A percentile compares a stretch with the other conserved stretches of the same genome.
phyloP scores from a whole-genome alignment of 2,888 invertebrate species.

The Griposia aprilina region DNA sequence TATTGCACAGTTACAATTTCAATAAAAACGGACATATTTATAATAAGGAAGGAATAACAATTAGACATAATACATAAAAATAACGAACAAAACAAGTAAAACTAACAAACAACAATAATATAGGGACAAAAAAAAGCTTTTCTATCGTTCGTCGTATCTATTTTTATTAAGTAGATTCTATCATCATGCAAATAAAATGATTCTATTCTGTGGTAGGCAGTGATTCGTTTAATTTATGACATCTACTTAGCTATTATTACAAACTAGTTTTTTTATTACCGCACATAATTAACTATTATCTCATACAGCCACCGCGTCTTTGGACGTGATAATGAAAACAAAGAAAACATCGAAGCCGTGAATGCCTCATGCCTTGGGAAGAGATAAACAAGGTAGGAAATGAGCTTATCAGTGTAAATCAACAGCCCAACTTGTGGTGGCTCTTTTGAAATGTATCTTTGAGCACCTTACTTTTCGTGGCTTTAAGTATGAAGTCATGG shows the following conservation, averaged over 20 bases:
- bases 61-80: too few relatives aligned
- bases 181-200: background rate
- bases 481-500: background rate
- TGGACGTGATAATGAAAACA: background rate
- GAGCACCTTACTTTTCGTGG: background rate
- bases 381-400: background rate
- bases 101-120: too few relatives aligned
- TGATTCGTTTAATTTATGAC: constrained; percentile 21
- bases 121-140: too few relatives aligned
- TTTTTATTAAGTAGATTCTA: background rate
- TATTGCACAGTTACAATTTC: too few relatives aligned
- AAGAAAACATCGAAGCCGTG: background rate
- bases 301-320: background rate
- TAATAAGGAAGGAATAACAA: too few relatives aligned
- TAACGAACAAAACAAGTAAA: too few relatives aligned
- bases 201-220: background rate
- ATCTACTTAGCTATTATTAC: constrained; percentile 10
- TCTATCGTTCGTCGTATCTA: too few relatives aligned
- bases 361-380: background rate
- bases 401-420: background rate
- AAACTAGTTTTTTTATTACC: constrained; percentile 16
- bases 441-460: background rate
- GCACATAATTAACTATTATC: constrained; percentile 32
- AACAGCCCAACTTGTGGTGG: background rate
- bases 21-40: too few relatives aligned